phyloP scores from a whole-genome alignment of 2,797 vertebrate species.

The Protonibea diacanthus region DNA sequence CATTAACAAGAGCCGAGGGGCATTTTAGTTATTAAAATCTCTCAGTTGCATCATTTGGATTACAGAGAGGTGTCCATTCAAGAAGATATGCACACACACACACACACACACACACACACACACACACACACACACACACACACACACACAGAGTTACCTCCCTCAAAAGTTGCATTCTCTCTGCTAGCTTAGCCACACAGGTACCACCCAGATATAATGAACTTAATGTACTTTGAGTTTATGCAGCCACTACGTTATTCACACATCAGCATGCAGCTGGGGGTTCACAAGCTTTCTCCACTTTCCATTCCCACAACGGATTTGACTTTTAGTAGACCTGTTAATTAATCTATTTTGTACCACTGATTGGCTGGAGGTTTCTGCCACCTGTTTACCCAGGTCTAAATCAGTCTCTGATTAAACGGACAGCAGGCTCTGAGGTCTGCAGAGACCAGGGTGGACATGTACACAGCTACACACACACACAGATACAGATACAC shows the following conservation, averaged over 20 bases:
- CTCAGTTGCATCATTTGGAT: conserved; percentile 60
- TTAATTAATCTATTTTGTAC: conserved; percentile 81
- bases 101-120: not conserved
- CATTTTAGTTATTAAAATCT: conserved; percentile 70
- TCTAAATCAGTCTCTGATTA: conserved; percentile 79
- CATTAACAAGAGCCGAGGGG: conserved; percentile 61
- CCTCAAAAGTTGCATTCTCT: not conserved
- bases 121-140: conserved; percentile 16
- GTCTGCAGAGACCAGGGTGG: conserved; percentile 57
- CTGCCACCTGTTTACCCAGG: conserved; percentile 81
- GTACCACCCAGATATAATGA: not conserved
- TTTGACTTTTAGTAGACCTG: conserved; percentile 66
- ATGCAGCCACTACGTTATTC: conserved; percentile 45
- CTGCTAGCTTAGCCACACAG: conserved; percentile 18
- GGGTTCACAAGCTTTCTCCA: conserved; percentile 48
- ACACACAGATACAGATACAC: not conserved
- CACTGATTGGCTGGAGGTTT: conserved; percentile 81
- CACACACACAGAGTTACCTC: not conserved
- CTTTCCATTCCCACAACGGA: conserved; percentile 54
- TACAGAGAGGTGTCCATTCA: conserved; percentile 42
- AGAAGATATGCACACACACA: conserved; percentile 34
- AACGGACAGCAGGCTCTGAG: conserved; percentile 70
- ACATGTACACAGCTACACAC: conserved; percentile 21
- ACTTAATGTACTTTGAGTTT: conserved; percentile 26
- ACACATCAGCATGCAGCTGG: conserved; percentile 49